phyloP scores from a whole-genome alignment of 2,888 invertebrate genomes.

The Tipula unca region DNA sequence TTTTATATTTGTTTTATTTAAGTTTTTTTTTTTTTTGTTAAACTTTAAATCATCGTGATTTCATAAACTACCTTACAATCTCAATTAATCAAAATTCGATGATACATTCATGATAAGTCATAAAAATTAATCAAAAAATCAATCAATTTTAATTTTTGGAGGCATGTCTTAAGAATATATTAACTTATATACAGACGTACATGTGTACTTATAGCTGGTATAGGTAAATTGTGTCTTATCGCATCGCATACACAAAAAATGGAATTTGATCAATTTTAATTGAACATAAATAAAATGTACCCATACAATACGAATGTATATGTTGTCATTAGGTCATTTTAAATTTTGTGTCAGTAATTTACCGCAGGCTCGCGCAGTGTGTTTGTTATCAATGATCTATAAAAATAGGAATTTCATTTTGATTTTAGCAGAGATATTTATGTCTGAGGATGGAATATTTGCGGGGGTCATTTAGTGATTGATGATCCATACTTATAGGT shows the following conservation, averaged over 20 bases:
- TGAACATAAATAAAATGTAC: background rate
- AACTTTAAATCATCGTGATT: background rate
- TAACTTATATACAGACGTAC: too few species aligned
- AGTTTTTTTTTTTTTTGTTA: background rate
- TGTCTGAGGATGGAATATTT: background rate
- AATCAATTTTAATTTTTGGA: constrained; percentile 14
- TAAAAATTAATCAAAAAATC: constrained; percentile 15
- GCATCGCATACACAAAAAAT: background rate
- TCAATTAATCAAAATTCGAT: constrained; percentile 8
- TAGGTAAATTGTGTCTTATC: background rate
- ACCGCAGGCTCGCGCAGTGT: background rate
- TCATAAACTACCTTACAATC: constrained; percentile 8
- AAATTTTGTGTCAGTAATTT: background rate
- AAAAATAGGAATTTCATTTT: background rate
- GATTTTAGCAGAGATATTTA: background rate
- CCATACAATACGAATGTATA: background rate
- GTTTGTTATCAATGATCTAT: background rate
- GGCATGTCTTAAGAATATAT: background rate
- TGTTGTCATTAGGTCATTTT: background rate
- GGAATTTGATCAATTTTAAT: constrained; percentile 14
- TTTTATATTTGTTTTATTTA: background rate
- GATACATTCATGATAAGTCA: constrained; percentile 17
- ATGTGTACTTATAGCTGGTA: background rate
- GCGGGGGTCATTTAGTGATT: background rate
- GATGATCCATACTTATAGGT: background rate